phyloP scores from a whole-genome alignment of 1,140 invertebrate species.

The Orchestia grillus region DNA sequence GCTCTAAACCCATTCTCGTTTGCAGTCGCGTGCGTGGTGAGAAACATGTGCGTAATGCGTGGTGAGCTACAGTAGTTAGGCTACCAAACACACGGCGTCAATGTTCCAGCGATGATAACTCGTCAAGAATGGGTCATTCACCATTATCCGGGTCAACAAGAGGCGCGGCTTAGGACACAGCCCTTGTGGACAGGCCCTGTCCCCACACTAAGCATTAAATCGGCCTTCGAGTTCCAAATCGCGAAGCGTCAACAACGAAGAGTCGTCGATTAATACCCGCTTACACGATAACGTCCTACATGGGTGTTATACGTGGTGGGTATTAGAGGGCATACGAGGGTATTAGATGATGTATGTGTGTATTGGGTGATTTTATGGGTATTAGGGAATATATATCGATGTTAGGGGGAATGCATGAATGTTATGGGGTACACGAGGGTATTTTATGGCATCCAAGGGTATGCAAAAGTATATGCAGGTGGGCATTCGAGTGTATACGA shows the following conservation, averaged over 20 bases:
- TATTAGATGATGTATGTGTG: too few species aligned
- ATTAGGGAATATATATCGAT: too few species aligned
- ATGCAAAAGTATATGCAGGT: background rate
- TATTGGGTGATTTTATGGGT: too few species aligned
- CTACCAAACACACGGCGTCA: background rate
- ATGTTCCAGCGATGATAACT: background rate
- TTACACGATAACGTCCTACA: background rate
- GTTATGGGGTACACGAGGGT: background rate
- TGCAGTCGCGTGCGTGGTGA: background rate
- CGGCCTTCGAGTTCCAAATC: background rate
- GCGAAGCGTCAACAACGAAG: background rate
- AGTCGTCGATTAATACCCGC: background rate
- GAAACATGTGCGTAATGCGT: background rate
- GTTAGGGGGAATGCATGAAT: too few species aligned
- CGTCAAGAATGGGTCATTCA: conserved; percentile 11
- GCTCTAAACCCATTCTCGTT: background rate
- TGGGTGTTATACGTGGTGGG: background rate
- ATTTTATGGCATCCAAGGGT: background rate
- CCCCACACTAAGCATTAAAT: background rate
- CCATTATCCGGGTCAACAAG: background rate
- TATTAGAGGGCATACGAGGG: too few species aligned
- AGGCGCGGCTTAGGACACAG: background rate
- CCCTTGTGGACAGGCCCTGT: background rate
- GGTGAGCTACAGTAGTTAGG: background rate
- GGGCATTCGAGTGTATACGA: too few species aligned